Percentiles rank a stretch among this genome's conserved stretches.
Evolutionary conservation across 2,113 vertebrate species (phyloP).

Genomic region (Chlorocebus sabaeus): DNA sequence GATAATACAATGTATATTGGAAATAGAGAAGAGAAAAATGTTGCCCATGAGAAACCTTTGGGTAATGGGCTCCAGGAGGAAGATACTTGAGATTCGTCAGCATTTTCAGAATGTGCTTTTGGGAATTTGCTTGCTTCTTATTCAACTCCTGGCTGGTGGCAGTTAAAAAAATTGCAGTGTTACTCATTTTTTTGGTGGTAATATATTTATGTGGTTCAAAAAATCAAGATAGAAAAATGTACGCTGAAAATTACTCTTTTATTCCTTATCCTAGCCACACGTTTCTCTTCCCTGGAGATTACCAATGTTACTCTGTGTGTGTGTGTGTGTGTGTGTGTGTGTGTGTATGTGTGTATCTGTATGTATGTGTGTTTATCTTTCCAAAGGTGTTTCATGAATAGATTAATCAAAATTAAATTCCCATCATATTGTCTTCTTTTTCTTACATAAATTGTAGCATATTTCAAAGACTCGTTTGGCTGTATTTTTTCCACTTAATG

Average conservation of each 20-base stretch:
- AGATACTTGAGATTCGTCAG: neutral
- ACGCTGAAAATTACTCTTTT: neutral
- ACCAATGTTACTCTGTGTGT: neutral
- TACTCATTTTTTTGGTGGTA: neutral
- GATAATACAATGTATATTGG: neutral
- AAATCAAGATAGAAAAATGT: neutral
- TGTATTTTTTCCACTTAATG: neutral
- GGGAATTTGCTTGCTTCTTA: neutral
- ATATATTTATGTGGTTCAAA: neutral
- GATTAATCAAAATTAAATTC: slow-evolving; percentile 41
- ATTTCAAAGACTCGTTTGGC: neutral
- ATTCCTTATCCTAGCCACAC: neutral
- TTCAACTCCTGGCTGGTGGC: neutral
- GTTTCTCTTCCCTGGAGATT: slow-evolving; percentile 4
- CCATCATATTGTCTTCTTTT: neutral
- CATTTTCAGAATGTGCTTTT: neutral
- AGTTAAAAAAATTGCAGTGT: neutral
- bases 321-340: too few species aligned
- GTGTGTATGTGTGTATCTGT: too few species aligned
- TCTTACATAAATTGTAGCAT: neutral
- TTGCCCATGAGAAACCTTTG: neutral
- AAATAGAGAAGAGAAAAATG: neutral
- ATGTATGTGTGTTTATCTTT: neutral
- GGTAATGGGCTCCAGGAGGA: neutral
- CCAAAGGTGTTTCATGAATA: neutral